Conservation (phyloP, 2,888 invertebrate genomes). For the Theodoxus fluviatilis region DNA sequence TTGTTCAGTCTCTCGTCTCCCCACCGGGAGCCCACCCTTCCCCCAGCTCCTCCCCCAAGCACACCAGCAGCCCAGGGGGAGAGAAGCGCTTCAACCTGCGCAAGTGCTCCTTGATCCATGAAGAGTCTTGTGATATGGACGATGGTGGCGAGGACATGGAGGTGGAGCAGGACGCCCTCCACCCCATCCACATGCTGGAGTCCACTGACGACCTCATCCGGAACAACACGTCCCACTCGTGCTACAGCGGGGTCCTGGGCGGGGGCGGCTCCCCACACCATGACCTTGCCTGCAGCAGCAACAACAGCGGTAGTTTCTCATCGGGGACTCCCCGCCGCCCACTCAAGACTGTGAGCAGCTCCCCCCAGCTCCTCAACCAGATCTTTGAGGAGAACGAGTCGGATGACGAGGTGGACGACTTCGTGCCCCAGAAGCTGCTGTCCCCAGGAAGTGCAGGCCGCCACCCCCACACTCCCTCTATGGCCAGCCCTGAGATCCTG, state of each 20-base stretch:
- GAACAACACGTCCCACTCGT: conserved; percentile 10
- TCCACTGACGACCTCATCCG: conserved; percentile 27
- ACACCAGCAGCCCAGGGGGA: too few species aligned
- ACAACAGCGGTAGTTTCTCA: not conserved
- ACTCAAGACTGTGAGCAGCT: conserved; percentile 67
- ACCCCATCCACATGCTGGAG: conserved; percentile 48
- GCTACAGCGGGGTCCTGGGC: conserved; percentile 17
- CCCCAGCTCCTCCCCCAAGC: conserved; percentile 36
- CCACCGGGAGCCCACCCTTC: conserved; percentile 56
- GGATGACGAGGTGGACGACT: conserved; percentile 62
- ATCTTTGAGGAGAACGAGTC: conserved; percentile 75
- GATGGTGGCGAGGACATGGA: conserved; percentile 37
- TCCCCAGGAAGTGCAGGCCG: conserved; percentile 36
- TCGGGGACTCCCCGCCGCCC: conserved; percentile 46
- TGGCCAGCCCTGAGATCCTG: conserved; percentile 63
- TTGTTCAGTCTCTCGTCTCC: conserved; percentile 57
- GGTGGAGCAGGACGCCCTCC: conserved; percentile 39
- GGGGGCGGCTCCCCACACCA: conserved; percentile 33
- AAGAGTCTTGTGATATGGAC: conserved; percentile 73
- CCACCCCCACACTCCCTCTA: conserved; percentile 36
- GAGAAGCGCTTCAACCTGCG: conserved; percentile 71
- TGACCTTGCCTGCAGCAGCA: too few species aligned
- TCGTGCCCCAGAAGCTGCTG: conserved; percentile 46
- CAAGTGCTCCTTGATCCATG: conserved; percentile 91
- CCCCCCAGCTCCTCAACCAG: conserved; percentile 72